A percentile compares a stretch with the other conserved stretches of the same genome.
phyloP scores from a whole-genome alignment of 2,888 invertebrate species.

The Drosophila ustulata region DNA sequence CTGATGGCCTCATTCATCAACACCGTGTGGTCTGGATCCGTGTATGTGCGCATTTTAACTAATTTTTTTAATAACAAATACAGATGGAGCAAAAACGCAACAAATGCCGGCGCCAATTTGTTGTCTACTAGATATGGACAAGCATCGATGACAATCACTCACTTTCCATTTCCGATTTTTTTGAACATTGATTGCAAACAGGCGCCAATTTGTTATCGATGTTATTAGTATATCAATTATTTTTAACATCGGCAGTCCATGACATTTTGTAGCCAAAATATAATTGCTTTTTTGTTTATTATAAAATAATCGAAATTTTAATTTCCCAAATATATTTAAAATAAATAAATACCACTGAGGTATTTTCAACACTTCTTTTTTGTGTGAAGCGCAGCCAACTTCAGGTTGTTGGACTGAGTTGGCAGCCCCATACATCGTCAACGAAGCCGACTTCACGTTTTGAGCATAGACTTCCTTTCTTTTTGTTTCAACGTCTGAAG shows the following conservation, averaged over 20 bases:
- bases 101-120: slow-evolving; percentile 40
- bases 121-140: background rate
- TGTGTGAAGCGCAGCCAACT: slow-evolving; percentile 22
- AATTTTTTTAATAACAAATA: slow-evolving; percentile 26
- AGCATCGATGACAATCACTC: too few species aligned
- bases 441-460: slow-evolving; percentile 61
- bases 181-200: too few species aligned
- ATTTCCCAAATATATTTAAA: too few species aligned
- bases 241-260: too few species aligned
- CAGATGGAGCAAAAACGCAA: background rate
- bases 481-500: slow-evolving; percentile 81
- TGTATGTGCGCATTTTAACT: slow-evolving; percentile 69
- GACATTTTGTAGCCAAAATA: too few species aligned
- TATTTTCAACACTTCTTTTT: background rate
- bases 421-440: slow-evolving; percentile 11
- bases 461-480: slow-evolving; percentile 65
- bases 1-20: slow-evolving; percentile 86
- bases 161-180: too few species aligned
- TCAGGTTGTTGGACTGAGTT: background rate
- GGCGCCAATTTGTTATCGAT: too few species aligned
- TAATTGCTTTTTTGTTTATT: too few species aligned
- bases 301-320: too few species aligned
- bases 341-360: background rate
- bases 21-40: slow-evolving; percentile 85
- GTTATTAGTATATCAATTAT: too few species aligned